These are phyloP conservation scores for Pogonomyrmex californicus DNA, from an alignment of 1,140 invertebrate species.

Conservation along the genomic window DNA sequence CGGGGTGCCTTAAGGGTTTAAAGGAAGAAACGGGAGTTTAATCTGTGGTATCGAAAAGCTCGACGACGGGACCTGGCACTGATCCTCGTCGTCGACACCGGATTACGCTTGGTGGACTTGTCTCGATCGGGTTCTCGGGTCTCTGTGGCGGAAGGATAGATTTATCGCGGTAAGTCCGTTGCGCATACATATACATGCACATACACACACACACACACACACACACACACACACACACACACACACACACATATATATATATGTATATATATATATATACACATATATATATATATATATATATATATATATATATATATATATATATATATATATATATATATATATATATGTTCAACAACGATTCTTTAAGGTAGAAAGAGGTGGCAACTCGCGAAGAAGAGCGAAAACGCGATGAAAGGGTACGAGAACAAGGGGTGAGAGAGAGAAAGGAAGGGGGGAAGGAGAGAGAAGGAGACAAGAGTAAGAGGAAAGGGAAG, in stretches of 20 bases:
- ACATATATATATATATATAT: background rate
- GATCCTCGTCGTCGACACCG: conserved; percentile 75
- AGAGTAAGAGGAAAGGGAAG: conserved; percentile 27
- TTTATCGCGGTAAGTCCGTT: conserved; percentile 64
- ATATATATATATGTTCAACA: background rate
- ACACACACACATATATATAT: too few relatives aligned
- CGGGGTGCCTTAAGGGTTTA: conserved; percentile 48
- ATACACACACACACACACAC: background rate
- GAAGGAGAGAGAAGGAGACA: background rate
- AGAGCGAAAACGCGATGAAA: conserved; percentile 35
- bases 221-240: too few relatives aligned
- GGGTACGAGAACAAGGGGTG: conserved; percentile 43
- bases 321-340: too few relatives aligned
- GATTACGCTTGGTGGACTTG: conserved; percentile 76
- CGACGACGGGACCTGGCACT: conserved; percentile 72
- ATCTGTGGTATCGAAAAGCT: conserved; percentile 76
- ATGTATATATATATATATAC: too few relatives aligned
- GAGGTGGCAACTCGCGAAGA: conserved; percentile 21
- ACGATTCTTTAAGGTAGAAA: conserved; percentile 39
- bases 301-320: too few relatives aligned
- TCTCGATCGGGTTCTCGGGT: conserved; percentile 66
- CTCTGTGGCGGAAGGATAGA: conserved; percentile 45
- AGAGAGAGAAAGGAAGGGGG: conserved; percentile 1
- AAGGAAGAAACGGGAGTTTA: conserved; percentile 61
- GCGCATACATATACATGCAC: background rate